Base-by-base conservation (phyloP, 1,140 invertebrate genomes). In the Caerostris darwini region DNA sequence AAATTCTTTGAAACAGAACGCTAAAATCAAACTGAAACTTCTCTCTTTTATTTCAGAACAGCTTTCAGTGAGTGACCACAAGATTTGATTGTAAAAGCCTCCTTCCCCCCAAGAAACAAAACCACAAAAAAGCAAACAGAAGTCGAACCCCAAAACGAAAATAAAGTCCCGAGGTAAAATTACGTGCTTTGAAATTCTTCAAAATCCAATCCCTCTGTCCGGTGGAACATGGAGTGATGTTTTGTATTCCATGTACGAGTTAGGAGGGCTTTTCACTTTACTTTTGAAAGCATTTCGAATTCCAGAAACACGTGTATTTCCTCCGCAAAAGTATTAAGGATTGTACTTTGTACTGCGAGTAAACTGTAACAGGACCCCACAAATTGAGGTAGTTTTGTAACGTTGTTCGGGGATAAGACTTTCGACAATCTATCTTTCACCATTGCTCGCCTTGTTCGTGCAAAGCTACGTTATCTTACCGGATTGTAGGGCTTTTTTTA, bases 351-450 rank as follows among this genome's bases (percentile, higher is more conserved):
- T 89, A 94, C 64, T 56, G 7, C 7, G 34, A 59, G 69, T 88
- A 71, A 94, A 61, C 85, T 59, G 57, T n/a, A 88, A 54, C n/a
- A 71, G 86, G 34, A 56, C 34, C 58, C 58, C 85, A 82, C 92
- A 94, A 94, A 94, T 94, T 94, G 92, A 88, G 86, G 83, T 94
- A 94, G 92, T 94, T 94, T 94, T 94, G 92, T 94, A 94, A 77
- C 92, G 92, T 61, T 89, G 85, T 94, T 19, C n/a, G 64, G 57
- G 92, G 92, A 94, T 94, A 94, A 94, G 86, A 54, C 85, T 58
- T 61, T 88, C 14, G 54, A 85, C 90, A 83, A 92, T 92, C 90
- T 85, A 92, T 92, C 90, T 92, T 92, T 92, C 61, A 34, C 90
- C 19, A 91, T 91, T 86, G 6, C n/a, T 67, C 19, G 7, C 81